A percentile compares a stretch with the other conserved stretches of the same genome.
These are phyloP conservation scores for Chymomyza amoena DNA, from an alignment of 2,888 invertebrate genomes.

Conservation along the genomic window DNA sequence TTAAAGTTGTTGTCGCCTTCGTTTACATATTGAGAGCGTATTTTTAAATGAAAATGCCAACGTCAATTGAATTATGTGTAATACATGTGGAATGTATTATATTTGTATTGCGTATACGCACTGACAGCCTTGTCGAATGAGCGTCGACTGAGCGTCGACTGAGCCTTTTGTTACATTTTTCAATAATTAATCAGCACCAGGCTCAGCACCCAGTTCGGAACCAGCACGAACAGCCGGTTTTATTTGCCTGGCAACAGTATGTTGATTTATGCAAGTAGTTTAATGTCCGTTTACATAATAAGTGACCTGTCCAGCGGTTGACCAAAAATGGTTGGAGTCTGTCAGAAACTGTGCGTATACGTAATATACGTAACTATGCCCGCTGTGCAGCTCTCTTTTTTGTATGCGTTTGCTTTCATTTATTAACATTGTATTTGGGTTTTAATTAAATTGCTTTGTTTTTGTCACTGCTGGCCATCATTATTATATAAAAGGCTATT, in stretches of 20 bases:
- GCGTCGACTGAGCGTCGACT: not conserved
- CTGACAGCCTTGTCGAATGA: constrained; percentile 5
- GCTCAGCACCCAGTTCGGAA: constrained; percentile 12
- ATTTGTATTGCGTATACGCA: constrained; percentile 8
- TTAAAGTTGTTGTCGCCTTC: not conserved
- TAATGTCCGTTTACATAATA: constrained; percentile 55
- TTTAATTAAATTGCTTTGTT: constrained; percentile 58
- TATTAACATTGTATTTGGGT: constrained; percentile 45
- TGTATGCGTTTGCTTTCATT: constrained; percentile 29
- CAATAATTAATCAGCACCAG: constrained; percentile 56
- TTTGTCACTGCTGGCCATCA: not conserved
- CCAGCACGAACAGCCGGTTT: not conserved
- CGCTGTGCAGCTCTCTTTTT: not conserved
- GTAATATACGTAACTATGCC: not conserved
- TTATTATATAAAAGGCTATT: constrained; percentile 3
- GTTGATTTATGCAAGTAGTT: constrained; percentile 62
- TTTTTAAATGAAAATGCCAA: constrained; percentile 45
- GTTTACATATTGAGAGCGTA: not conserved
- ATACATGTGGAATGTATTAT: not conserved
- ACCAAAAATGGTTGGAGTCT: not conserved
- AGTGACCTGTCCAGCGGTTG: constrained; percentile 25
- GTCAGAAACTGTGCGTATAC: not conserved
- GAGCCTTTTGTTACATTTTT: constrained; percentile 46
- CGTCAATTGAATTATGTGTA: constrained; percentile 59
- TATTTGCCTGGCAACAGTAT: constrained; percentile 27